Base-by-base conservation (phyloP, 2,888 invertebrate species). In the Cyclophora albipunctata region DNA sequence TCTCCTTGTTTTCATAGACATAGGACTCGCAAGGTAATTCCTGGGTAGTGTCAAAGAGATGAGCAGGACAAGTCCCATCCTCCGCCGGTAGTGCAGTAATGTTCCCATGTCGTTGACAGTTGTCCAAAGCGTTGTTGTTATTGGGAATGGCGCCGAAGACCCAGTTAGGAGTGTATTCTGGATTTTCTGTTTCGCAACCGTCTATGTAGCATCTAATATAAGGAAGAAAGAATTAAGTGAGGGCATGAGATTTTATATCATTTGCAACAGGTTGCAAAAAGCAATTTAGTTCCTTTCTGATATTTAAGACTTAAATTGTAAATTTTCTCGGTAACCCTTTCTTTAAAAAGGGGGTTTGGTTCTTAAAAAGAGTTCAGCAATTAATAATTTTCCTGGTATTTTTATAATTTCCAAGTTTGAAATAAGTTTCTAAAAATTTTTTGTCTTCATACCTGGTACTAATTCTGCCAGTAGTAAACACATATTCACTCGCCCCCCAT, bases 391-490 rank as follows among this genome's bases (percentile, higher is more conserved):
- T 20, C 20, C 20, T 20, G 20, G 20, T 20, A 20, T 20, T 20
- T 20, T 20, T 20, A 20, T 20, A 1, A 20, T 20, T 20, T 20
- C 20, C 20, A 20, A 20, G 20, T 20, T 20, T 20, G 20, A 2
- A 20, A 20, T 20, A 1, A 20, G 20, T 20, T 20, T 20, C 20
- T 20, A 20, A 20, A 20, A 20, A 20, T 1, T 20, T 20, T 20
- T 20, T 2, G 20, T 20, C 20, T 20, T 20, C 20, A 3, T 57
- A 85, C 86, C 86, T 80, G 34, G 78, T 78, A 4, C 45, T 62
- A 4, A 85, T 85, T 45, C 86, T 71, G n/a, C 78, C 74, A 0
- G 85, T 78, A 0, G 84, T 84, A 56, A 86, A 86, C 0, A 82
- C 66, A 47, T 77, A 86, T 59, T 84, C 85, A 34, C 67, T 67